Percentiles rank a stretch among this genome's conserved stretches.
Conservation (phyloP, 2,797 vertebrate species). For the Liasis olivaceus region DNA sequence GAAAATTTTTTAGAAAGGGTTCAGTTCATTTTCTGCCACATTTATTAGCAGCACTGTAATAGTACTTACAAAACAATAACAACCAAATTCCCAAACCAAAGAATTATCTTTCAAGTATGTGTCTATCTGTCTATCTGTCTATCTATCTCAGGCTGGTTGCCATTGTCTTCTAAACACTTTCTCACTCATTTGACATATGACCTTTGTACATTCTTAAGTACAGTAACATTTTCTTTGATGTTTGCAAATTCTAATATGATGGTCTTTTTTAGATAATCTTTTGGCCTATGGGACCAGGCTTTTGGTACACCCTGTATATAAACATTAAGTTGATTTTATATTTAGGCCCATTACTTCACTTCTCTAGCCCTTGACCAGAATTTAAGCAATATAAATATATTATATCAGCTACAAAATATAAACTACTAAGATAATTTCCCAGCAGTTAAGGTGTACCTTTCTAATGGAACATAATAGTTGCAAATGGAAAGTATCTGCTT, state of each 20-base stretch:
- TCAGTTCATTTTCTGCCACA: neutral
- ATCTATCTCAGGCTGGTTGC: no score
- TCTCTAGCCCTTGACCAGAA: neutral
- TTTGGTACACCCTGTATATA: neutral
- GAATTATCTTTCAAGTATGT: no score
- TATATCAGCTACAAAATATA: neutral
- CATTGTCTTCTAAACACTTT: no score
- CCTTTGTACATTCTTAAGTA: no score
- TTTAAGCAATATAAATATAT: neutral
- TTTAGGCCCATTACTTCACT: neutral
- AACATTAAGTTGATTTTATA: neutral
- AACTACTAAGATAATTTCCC: neutral
- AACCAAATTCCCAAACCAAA: no score
- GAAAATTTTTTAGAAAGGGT: neutral
- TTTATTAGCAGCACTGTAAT: no score
- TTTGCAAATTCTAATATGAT: neutral
- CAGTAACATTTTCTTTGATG: no score
- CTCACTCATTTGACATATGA: no score
- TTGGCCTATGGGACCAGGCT: neutral
- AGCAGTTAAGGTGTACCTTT: constrained; percentile 24
- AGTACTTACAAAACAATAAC: no score
- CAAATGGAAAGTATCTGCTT: constrained; percentile 10
- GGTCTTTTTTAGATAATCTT: neutral
- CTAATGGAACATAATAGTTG: constrained; percentile 30
- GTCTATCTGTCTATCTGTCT: no score